phyloP scores from a whole-genome alignment of 2,888 invertebrate genomes.

The Scaptomyza tumidula region DNA sequence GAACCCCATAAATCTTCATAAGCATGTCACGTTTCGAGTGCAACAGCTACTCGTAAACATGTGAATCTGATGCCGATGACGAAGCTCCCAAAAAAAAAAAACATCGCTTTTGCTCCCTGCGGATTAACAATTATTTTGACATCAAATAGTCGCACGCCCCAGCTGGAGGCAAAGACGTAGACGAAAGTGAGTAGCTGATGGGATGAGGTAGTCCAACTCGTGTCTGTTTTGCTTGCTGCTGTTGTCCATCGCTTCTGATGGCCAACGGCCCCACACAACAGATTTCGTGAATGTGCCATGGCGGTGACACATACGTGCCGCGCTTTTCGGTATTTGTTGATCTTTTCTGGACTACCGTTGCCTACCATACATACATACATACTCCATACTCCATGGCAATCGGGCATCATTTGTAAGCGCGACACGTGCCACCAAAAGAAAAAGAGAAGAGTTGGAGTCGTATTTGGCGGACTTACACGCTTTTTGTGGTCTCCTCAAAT shows the following conservation, averaged over 20 bases:
- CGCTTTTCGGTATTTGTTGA: constrained; percentile 37
- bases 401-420: constrained; percentile 62
- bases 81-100: constrained; percentile 43
- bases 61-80: constrained; percentile 53
- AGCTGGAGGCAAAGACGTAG: constrained; percentile 17
- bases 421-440: constrained; percentile 51
- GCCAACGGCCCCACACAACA: constrained; percentile 48
- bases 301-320: constrained; percentile 64
- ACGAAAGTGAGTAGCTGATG: constrained; percentile 3
- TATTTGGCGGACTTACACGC: constrained; percentile 24
- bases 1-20: constrained; percentile 83
- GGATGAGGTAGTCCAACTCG: constrained; percentile 18
- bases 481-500: constrained; percentile 30
- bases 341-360: constrained; percentile 72
- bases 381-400: constrained; percentile 19
- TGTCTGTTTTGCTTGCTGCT: constrained; percentile 7
- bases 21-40: constrained; percentile 83
- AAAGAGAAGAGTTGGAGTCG: constrained; percentile 8
- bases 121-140: constrained; percentile 79
- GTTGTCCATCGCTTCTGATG: constrained; percentile 16
- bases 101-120: constrained; percentile 41
- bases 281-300: constrained; percentile 65
- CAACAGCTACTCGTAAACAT: constrained; percentile 82
- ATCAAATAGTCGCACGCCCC: constrained; percentile 69
- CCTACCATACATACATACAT: constrained; percentile 5